Conservation (phyloP, 2,888 invertebrate genomes). For the Himalopsyche anomala region DNA sequence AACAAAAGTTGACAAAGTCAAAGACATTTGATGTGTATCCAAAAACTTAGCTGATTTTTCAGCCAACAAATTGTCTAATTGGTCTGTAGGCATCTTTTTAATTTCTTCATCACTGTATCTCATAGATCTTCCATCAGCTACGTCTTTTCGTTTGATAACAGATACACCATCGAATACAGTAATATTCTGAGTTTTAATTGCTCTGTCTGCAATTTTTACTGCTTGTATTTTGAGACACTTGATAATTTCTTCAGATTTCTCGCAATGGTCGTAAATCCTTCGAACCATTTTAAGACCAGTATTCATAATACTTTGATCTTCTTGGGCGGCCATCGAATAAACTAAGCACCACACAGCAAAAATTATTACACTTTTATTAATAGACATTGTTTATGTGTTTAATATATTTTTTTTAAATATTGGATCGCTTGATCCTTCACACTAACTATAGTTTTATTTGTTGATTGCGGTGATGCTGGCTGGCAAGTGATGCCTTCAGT, state of each 20-base stretch:
- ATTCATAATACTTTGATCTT: slow-evolving; percentile 71
- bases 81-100: slow-evolving; percentile 78
- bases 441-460: background rate
- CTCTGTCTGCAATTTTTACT: slow-evolving; percentile 80
- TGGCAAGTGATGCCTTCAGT: slow-evolving; percentile 41
- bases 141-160: slow-evolving; percentile 75
- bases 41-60: slow-evolving; percentile 78
- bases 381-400: slow-evolving; percentile 29
- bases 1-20: slow-evolving; percentile 74
- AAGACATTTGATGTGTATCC: slow-evolving; percentile 78
- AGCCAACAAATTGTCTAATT: slow-evolving; percentile 79
- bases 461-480: slow-evolving; percentile 38
- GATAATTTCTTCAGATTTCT: slow-evolving; percentile 79
- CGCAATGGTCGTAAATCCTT: slow-evolving; percentile 80
- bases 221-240: slow-evolving; percentile 86
- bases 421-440: slow-evolving; percentile 4
- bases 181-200: slow-evolving; percentile 79
- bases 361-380: slow-evolving; percentile 62
- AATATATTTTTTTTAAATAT: background rate
- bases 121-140: slow-evolving; percentile 72
- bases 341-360: slow-evolving; percentile 58
- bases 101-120: slow-evolving; percentile 78
- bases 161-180: slow-evolving; percentile 80
- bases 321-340: slow-evolving; percentile 68
- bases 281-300: slow-evolving; percentile 75